phyloP scores from a whole-genome alignment of 2,888 invertebrate genomes.

The Maniola hyperantus region DNA sequence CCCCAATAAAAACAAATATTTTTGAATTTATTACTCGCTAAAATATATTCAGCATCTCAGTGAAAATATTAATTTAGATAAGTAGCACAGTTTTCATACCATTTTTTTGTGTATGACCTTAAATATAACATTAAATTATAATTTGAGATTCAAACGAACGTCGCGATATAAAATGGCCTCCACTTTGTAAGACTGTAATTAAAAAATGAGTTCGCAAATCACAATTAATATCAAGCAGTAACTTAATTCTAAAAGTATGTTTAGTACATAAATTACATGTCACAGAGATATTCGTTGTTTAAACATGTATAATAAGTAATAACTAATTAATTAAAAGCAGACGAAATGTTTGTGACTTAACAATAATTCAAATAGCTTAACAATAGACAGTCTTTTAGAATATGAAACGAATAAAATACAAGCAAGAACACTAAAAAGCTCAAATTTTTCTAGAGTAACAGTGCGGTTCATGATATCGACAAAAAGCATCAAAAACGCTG shows the following conservation, averaged over 20 bases:
- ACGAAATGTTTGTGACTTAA: conserved; percentile 79
- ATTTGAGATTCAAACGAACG: conserved; percentile 35
- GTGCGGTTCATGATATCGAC: background rate
- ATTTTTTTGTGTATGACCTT: background rate
- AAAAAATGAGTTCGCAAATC: conserved; percentile 24
- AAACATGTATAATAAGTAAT: conserved; percentile 57
- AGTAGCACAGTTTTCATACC: background rate
- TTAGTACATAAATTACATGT: conserved; percentile 44
- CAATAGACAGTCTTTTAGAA: conserved; percentile 81
- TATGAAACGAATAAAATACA: conserved; percentile 58
- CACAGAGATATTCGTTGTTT: conserved; percentile 78
- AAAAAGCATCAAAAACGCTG: too few species aligned
- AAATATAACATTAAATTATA: conserved; percentile 12
- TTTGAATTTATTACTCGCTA: conserved; percentile 35
- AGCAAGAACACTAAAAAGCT: conserved; percentile 46
- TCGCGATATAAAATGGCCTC: conserved; percentile 21
- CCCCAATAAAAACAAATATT: conserved; percentile 51
- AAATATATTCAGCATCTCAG: conserved; percentile 48
- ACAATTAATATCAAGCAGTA: conserved; percentile 32
- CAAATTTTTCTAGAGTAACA: background rate
- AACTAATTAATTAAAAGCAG: conserved; percentile 68
- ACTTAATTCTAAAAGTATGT: conserved; percentile 31
- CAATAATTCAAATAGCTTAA: conserved; percentile 76
- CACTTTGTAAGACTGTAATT: conserved; percentile 8
- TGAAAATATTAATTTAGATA: background rate